Conservation (phyloP, 1,140 invertebrate genomes). For the Tribolium madens region DNA sequence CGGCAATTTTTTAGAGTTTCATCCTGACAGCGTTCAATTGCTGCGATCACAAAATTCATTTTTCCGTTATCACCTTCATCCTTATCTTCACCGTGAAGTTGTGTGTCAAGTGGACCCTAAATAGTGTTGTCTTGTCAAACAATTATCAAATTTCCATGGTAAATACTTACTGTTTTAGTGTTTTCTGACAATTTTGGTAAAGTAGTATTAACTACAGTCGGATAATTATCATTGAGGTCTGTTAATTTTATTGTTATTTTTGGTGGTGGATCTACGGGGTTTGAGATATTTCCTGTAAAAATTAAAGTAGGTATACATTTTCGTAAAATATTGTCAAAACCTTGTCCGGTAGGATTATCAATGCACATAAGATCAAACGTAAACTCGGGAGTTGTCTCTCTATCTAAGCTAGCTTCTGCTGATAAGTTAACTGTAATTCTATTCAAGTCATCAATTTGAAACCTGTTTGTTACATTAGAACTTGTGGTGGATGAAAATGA, state of each 20-base stretch:
- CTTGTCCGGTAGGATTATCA: slow-evolving; percentile 43
- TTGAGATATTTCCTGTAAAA: no score
- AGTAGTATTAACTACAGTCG: slow-evolving; percentile 56
- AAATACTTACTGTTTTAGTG: slow-evolving; percentile 33
- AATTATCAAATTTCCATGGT: background rate
- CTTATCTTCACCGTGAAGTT: slow-evolving; percentile 57
- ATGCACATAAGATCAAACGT: slow-evolving; percentile 42
- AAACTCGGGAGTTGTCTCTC: slow-evolving; percentile 43
- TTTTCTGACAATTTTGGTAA: slow-evolving; percentile 64
- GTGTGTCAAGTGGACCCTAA: background rate
- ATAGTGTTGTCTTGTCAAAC: background rate
- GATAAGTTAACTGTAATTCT: background rate
- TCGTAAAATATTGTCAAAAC: no score
- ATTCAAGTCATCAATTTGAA: slow-evolving; percentile 39
- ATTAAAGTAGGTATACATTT: no score
- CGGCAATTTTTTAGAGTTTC: background rate
- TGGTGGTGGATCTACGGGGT: slow-evolving; percentile 26
- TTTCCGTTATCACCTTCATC: slow-evolving; percentile 68
- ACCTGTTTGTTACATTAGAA: slow-evolving; percentile 17
- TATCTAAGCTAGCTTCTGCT: slow-evolving; percentile 28
- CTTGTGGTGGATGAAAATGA: slow-evolving; percentile 16
- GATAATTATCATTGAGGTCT: slow-evolving; percentile 71
- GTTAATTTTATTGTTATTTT: slow-evolving; percentile 66
- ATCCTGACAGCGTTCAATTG: slow-evolving; percentile 57
- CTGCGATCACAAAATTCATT: slow-evolving; percentile 67